Base-by-base conservation (phyloP, 2,113 vertebrate species). In the Ceyx cyanopectus region DNA sequence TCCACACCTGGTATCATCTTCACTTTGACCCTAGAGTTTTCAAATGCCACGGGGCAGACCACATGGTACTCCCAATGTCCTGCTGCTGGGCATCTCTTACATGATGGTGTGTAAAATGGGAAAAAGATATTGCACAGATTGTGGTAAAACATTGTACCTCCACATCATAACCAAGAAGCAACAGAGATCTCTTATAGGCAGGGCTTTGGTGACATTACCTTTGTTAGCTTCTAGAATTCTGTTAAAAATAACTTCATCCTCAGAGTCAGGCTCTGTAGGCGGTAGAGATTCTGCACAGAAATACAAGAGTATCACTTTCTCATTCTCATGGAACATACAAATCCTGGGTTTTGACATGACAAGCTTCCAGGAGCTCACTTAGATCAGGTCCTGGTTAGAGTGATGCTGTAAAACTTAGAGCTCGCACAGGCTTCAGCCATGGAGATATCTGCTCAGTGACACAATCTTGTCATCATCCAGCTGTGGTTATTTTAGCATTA, bases 191-290 rank as follows among this genome's bases (percentile, higher is more conserved):
- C 7, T 70, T 56, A 29, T 2, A 48, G 50, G 24, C 3, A 32
- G 22, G 7, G 29, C 17, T 67, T 85, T 85, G 75, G 4, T 26
- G 51, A 14, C 14, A 29, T 85, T 95, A 96, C 96, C 95, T 95
- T 95, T 89, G 61, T 96, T 96, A 72, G 67, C 69, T 61, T 87
- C 50, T 85, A 96, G 85, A 85, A 96, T 96, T 87, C 53, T 93
- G 65, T 89, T 70, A 75, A 96, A 96, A 93, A 95, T 85, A 20
- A 92, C 54, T 34, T 95, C 92, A 0, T 95, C 93, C 45, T 95
- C 87, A 0, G 61, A 60, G 27, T 87, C 89, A 30, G 56, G 32
- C 40, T 93, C 92, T 85, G 87, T 75, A 50, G 92, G 85, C 0
- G 1, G 40, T 26, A 91, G 81, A 67, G 94, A 91, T 50, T 94